Conservation (phyloP, 2,797 vertebrate species). For the Hyperoplus immaculatus region DNA sequence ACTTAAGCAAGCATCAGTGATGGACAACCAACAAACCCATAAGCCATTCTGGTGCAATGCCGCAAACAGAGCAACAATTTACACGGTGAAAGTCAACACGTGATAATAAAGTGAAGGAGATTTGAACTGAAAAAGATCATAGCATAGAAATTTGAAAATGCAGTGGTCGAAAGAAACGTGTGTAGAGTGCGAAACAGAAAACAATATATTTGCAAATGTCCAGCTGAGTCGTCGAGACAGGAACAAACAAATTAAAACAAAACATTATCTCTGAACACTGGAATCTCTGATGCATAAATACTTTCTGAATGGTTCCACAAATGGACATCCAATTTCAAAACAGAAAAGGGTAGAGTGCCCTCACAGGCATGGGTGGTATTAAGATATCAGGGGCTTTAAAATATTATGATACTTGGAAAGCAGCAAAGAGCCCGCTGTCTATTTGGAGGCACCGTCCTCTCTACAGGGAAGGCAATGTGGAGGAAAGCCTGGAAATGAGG, state of each 20-base stretch:
- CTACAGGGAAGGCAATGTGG: conserved; percentile 39
- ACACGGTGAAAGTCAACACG: conserved; percentile 13
- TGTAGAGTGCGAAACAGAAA: conserved; percentile 34
- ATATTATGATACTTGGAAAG: conserved; percentile 61
- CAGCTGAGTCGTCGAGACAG: neutral
- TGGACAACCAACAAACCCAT: conserved; percentile 11
- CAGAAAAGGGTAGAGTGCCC: conserved; percentile 36
- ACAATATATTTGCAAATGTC: neutral
- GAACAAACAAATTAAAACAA: neutral
- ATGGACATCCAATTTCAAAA: conserved; percentile 30
- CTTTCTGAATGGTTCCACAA: conserved; percentile 25
- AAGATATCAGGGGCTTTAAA: conserved; percentile 41
- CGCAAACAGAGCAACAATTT: conserved; percentile 9
- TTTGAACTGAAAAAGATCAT: neutral
- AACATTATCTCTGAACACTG: neutral
- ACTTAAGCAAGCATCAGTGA: conserved; percentile 27
- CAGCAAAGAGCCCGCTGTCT: conserved; percentile 49
- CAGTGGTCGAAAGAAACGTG: neutral
- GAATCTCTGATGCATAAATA: neutral
- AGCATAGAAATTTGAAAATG: conserved; percentile 4
- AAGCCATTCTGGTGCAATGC: conserved; percentile 35
- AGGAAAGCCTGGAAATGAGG: conserved; percentile 58
- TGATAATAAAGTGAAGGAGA: conserved; percentile 8
- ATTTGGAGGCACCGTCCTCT: conserved; percentile 59
- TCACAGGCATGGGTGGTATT: conserved; percentile 51